Percentiles rank a stretch among this genome's conserved stretches.
phyloP scores from a whole-genome alignment of 1,140 invertebrate species.

The Pogonus chalceus region DNA sequence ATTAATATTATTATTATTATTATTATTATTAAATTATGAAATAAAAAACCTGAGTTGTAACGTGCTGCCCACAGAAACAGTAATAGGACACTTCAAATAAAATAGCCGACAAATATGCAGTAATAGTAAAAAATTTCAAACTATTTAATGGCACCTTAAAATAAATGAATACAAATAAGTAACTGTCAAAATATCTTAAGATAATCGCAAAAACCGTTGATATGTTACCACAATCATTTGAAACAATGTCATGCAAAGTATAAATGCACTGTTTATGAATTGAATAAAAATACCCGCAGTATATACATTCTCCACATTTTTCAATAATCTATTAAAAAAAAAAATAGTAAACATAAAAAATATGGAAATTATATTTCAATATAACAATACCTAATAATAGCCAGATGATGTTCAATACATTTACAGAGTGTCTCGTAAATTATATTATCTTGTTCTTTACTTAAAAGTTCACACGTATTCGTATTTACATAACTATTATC shows the following conservation, averaged over 20 bases:
- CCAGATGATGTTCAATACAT: neutral
- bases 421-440: neutral
- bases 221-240: slow-evolving; percentile 1
- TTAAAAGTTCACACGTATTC: neutral
- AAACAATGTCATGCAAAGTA: neutral
- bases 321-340: neutral
- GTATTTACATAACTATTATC: too few relatives aligned
- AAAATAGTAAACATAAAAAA: neutral
- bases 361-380: neutral
- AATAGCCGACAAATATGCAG: neutral
- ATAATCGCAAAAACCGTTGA: neutral
- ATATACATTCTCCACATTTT: neutral
- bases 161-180: neutral
- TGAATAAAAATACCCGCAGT: neutral
- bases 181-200: neutral
- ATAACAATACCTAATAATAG: neutral
- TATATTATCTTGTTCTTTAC: neutral
- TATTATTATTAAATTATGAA: too few relatives aligned
- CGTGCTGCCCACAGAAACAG: neutral
- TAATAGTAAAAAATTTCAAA: neutral
- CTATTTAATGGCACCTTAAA: neutral
- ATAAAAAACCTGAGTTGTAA: neutral
- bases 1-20: too few relatives aligned
- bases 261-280: neutral
- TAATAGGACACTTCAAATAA: neutral